Base-by-base conservation (phyloP, 2,888 invertebrate genomes). In the Bibio marci region DNA sequence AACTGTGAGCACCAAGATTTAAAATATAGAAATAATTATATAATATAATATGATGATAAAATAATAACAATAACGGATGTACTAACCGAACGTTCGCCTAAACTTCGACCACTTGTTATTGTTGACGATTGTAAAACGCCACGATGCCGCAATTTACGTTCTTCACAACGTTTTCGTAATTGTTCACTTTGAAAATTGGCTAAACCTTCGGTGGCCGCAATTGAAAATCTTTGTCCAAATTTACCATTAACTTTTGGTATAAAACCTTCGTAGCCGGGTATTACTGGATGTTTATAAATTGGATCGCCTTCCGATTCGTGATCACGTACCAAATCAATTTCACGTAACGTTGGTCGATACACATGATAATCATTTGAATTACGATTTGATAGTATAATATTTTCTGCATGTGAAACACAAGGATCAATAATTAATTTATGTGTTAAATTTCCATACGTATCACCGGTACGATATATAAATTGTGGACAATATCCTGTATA, bases 401-500 rank as follows among this genome's bases (percentile, higher is more conserved):
- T 70, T 48, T 80, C 76, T 0, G 80, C 74, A 57, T 80, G 80
- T 46, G 71, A 70, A 25, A 77, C 73, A 38, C 73, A 73, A 1
- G 81, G 81, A 57, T 82, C 81, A 48, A 80, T 56, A 1, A 81
- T 65, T 36, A 80, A 67, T 59, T 80, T 79, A 55, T 80, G 79
- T 0, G 80, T 77, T 32, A 75, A 68, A 5, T 71, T 73, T 38
- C 80, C 82, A 60, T 76, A 82, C 0, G 80, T 79, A 58, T 80
- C 74, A 3, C 81, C 82, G 44, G 76, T 70, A 17, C 78, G 69
- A 53, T 73, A 80, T 42, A 73, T 74, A 59, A 76, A 77, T 50
- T 80, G 77, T 1, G 81, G 80, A 50, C 77, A 79, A 51, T 78
- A 77, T 30, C 83, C 83, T 3, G 80, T 75, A 55, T 83, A 82